Percentiles rank a stretch among this genome's conserved stretches.
These are phyloP conservation scores for Chrysopa pallens DNA, from an alignment of 1,140 invertebrate species.

Conservation along the genomic window DNA sequence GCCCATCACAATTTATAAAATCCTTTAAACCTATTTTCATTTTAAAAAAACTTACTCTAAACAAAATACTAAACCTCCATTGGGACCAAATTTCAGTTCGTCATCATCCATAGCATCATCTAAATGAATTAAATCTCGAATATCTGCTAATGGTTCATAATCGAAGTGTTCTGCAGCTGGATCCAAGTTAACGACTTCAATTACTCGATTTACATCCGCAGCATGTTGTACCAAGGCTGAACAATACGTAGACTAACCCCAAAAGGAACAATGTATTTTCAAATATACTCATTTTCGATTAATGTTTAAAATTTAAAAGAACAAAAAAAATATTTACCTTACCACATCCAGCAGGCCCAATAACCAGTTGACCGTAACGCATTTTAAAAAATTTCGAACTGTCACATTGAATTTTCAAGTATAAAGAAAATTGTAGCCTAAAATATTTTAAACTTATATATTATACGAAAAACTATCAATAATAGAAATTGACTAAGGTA, in stretches of 20 bases:
- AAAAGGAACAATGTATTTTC: constrained; percentile 6
- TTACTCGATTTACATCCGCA: constrained; percentile 44
- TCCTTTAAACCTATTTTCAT: too few species aligned
- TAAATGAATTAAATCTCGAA: constrained; percentile 82
- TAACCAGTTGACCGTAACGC: constrained; percentile 86
- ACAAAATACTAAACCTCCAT: constrained; percentile 93
- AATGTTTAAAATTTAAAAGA: neutral
- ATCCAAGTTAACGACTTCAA: constrained; percentile 91
- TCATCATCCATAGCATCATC: constrained; percentile 97
- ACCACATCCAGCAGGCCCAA: constrained; percentile 90
- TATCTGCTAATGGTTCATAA: constrained; percentile 75
- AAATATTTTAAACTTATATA: too few species aligned
- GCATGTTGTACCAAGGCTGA: constrained; percentile 73
- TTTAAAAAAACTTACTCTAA: constrained; percentile 67
- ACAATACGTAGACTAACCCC: constrained; percentile 86
- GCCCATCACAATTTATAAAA: too few species aligned
- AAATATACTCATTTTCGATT: neutral
- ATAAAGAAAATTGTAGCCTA: too few species aligned
- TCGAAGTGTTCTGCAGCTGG: constrained; percentile 94
- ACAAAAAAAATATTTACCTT: constrained; percentile 39
- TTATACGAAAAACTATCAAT: too few species aligned
- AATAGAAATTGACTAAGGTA: too few species aligned
- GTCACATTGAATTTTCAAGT: too few species aligned
- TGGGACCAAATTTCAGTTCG: constrained; percentile 88
- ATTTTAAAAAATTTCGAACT: constrained; percentile 26